A percentile compares a stretch with the other conserved stretches of the same genome.
Conservation (phyloP, 2,113 vertebrate species). For the Percopsis transmontana region DNA sequence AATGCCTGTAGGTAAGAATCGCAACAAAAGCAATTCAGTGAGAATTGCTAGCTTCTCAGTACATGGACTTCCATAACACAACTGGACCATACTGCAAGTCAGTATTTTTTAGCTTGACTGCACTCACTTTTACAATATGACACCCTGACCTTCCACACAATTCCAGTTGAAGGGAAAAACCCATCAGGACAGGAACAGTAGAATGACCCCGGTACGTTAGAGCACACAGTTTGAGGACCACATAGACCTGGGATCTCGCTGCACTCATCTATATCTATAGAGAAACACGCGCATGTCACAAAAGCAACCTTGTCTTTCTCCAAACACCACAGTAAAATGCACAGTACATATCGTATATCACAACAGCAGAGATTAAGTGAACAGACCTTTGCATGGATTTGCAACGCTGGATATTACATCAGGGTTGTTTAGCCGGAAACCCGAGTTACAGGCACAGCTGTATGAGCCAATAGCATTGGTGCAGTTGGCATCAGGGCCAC, state of each 20-base stretch:
- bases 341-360: background rate
- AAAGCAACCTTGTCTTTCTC: too few species aligned
- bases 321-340: too few species aligned
- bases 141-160: conserved; percentile 32
- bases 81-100: too few species aligned
- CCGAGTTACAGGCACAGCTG: conserved; percentile 46
- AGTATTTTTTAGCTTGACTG: background rate
- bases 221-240: conserved; percentile 52
- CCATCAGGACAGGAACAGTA: conserved; percentile 50
- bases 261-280: conserved; percentile 69
- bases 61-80: too few species aligned
- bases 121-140: conserved; percentile 60
- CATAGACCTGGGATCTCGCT: conserved; percentile 43
- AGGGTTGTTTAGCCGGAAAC: conserved; percentile 29
- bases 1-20: conserved; percentile 40
- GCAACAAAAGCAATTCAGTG: too few species aligned
- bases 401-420: conserved; percentile 26
- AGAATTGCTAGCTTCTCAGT: too few species aligned
- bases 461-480: conserved; percentile 56
- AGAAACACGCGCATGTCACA: too few species aligned
- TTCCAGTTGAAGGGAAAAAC: conserved; percentile 64
- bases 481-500: conserved; percentile 60
- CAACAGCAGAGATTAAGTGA: background rate
- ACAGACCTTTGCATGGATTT: conserved; percentile 66
- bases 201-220: conserved; percentile 52